Conservation (phyloP, 1,140 invertebrate species). For the Papilio glaucus region DNA sequence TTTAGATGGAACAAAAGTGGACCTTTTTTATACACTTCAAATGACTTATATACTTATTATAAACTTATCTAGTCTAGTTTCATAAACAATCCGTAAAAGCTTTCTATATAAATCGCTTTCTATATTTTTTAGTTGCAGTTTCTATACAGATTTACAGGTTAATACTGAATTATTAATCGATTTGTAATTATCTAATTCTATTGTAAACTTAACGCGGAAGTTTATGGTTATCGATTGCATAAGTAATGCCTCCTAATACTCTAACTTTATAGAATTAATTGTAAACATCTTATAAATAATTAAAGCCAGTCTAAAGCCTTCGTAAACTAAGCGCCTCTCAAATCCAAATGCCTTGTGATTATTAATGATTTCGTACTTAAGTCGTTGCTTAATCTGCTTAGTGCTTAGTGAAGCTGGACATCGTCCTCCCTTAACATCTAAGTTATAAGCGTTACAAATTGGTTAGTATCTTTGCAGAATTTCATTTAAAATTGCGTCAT, state of each 20-base stretch:
- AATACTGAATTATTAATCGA: not conserved
- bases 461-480: slow-evolving; percentile 14
- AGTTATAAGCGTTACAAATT: slow-evolving; percentile 47
- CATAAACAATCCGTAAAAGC: too few relatives aligned
- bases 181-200: not conserved
- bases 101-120: too few relatives aligned
- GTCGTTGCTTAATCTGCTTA: slow-evolving; percentile 53
- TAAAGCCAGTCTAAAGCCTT: slow-evolving; percentile 29
- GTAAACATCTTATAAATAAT: slow-evolving; percentile 51
- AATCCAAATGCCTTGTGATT: slow-evolving; percentile 39
- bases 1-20: too few relatives aligned
- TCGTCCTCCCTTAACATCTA: slow-evolving; percentile 38
- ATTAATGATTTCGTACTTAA: slow-evolving; percentile 51
- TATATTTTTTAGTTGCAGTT: not conserved
- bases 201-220: not conserved
- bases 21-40: too few relatives aligned
- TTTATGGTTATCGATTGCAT: slow-evolving; percentile 12
- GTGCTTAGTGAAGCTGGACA: slow-evolving; percentile 49
- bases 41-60: too few relatives aligned
- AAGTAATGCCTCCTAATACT: slow-evolving; percentile 40
- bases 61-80: too few relatives aligned
- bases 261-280: slow-evolving; percentile 44
- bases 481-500: slow-evolving; percentile 11
- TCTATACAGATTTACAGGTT: too few relatives aligned
- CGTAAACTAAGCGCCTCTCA: slow-evolving; percentile 33